These are phyloP conservation scores for Jaculus jaculus DNA, from an alignment of 2,113 vertebrate species.

Conservation along the genomic window DNA sequence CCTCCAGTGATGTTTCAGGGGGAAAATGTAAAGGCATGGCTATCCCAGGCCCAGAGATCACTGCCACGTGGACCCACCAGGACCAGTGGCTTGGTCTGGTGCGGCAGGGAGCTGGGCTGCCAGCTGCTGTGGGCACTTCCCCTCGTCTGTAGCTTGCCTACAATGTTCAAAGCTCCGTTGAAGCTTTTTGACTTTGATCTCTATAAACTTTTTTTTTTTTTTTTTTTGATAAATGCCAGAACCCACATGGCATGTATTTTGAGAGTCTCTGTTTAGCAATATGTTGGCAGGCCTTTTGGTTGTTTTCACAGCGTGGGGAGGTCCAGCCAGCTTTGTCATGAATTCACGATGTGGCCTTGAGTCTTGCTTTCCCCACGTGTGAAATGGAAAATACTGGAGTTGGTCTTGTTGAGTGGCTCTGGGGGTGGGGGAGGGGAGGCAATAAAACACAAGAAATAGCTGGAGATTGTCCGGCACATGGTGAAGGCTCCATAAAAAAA, in stretches of 20 bases:
- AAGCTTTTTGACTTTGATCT: slow-evolving; percentile 25
- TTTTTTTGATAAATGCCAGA: slow-evolving; percentile 9
- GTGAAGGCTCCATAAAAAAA: too few species aligned
- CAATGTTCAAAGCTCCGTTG: not conserved
- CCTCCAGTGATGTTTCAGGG: not conserved
- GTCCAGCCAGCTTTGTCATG: not conserved
- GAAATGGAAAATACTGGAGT: not conserved
- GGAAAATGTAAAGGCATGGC: not conserved
- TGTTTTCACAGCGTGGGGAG: not conserved
- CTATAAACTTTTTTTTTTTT: slow-evolving; percentile 33
- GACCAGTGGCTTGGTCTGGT: not conserved
- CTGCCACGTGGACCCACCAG: not conserved
- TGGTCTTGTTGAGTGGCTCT: not conserved
- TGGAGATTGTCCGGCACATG: too few species aligned
- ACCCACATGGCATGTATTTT: not conserved
- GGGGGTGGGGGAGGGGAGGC: not conserved
- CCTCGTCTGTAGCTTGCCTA: not conserved
- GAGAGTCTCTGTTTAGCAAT: slow-evolving; percentile 15
- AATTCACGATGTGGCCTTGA: not conserved
- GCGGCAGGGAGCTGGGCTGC: not conserved
- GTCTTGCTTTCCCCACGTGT: not conserved
- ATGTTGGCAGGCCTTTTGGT: not conserved
- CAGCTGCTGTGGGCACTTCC: not conserved
- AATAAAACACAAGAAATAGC: not conserved
- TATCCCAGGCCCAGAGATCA: not conserved